phyloP scores from a whole-genome alignment of 2,888 invertebrate species.

The Steromphala cineraria region DNA sequence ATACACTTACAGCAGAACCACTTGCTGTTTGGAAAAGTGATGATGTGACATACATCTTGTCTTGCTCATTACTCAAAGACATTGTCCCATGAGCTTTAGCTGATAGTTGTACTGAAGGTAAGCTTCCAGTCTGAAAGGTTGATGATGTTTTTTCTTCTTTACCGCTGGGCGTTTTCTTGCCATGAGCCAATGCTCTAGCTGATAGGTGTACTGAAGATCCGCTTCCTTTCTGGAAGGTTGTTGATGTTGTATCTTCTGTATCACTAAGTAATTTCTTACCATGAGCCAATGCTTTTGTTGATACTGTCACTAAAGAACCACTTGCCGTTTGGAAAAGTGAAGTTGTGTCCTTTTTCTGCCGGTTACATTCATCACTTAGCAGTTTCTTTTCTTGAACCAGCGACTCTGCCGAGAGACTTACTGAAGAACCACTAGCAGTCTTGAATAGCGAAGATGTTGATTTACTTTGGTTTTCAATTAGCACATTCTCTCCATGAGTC shows the following conservation, averaged over 20 bases:
- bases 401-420: conserved; percentile 37
- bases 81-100: conserved; percentile 38
- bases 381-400: conserved; percentile 40
- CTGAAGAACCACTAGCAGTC: conserved; percentile 36
- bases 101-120: conserved; percentile 34
- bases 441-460: conserved; percentile 34
- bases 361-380: conserved; percentile 34
- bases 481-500: too few species aligned
- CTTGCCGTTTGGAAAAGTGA: conserved; percentile 20
- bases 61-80: conserved; percentile 32
- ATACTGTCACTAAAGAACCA: neutral
- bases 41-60: conserved; percentile 18
- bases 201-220: too few species aligned
- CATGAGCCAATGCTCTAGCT: too few species aligned
- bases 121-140: conserved; percentile 43
- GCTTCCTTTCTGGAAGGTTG: neutral
- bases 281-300: neutral
- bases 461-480: too few species aligned
- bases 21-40: conserved; percentile 14
- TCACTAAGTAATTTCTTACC: neutral
- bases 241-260: neutral
- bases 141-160: neutral
- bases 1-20: neutral
- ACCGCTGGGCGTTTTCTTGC: too few species aligned
- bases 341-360: conserved; percentile 25